Conservation (phyloP, 2,113 vertebrate species). For the Pardalotus punctatus region DNA sequence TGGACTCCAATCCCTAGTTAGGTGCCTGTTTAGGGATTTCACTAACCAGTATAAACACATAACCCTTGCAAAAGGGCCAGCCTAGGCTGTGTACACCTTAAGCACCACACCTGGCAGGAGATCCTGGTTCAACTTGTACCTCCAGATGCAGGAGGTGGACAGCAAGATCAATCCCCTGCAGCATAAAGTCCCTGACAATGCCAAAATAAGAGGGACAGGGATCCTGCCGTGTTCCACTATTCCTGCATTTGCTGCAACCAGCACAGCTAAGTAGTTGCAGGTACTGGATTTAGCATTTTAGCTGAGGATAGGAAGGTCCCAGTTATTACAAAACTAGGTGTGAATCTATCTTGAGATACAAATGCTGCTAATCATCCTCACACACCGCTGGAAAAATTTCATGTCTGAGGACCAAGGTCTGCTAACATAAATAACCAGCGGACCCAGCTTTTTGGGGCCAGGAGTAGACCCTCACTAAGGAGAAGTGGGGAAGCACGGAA, state of each 20-base stretch:
- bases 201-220: background rate
- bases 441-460: background rate
- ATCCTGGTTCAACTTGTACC: background rate
- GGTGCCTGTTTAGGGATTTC: background rate
- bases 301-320: background rate
- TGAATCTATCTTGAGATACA: background rate
- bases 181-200: fast-evolving
- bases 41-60: background rate
- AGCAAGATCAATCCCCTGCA: fast-evolving
- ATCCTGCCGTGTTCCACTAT: fast-evolving
- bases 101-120: background rate
- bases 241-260: background rate
- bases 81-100: background rate
- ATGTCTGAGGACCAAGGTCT: background rate
- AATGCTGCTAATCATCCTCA: background rate
- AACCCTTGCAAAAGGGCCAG: background rate
- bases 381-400: background rate
- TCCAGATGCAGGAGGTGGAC: background rate
- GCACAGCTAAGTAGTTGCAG: background rate
- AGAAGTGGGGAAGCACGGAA: background rate
- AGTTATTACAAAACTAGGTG: background rate
- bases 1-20: background rate
- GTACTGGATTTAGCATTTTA: background rate
- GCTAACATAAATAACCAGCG: background rate
- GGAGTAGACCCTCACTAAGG: background rate